phyloP scores from a whole-genome alignment of 2,113 vertebrate species.

The Saguinus midas region DNA sequence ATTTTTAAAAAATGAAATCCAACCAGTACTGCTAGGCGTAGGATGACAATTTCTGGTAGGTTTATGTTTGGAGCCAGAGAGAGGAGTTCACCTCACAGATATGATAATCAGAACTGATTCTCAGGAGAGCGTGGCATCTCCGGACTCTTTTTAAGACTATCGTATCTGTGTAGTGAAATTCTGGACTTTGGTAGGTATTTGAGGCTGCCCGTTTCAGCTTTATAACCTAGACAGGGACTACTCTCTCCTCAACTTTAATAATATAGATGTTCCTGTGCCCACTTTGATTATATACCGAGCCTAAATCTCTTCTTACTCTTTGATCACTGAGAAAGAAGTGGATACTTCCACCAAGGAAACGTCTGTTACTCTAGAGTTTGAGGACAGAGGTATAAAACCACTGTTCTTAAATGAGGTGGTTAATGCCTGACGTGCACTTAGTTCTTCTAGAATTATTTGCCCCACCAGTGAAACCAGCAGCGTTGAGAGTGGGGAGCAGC shows the following conservation, averaged over 20 bases:
- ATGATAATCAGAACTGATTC: background rate
- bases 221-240: background rate
- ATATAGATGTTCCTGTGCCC: background rate
- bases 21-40: background rate
- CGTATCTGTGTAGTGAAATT: background rate
- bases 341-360: background rate
- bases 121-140: background rate
- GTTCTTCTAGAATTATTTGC: background rate
- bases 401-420: background rate
- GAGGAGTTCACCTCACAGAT: background rate
- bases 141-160: background rate
- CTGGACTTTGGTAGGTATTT: background rate
- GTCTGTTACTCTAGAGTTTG: background rate
- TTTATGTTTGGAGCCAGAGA: background rate
- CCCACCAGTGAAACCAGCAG: background rate
- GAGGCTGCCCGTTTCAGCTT: background rate
- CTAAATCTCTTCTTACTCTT: background rate
- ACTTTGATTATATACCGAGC: background rate
- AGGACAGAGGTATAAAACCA: background rate
- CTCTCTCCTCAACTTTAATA: background rate
- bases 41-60: background rate
- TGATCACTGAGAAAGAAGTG: background rate
- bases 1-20: background rate
- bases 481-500: background rate
- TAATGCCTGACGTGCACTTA: background rate